Evolutionary conservation across 2,797 vertebrate species (phyloP), one percentile per base, ranked within the genome.

Genomic region (Melanogrammus aeglefinus): DNA sequence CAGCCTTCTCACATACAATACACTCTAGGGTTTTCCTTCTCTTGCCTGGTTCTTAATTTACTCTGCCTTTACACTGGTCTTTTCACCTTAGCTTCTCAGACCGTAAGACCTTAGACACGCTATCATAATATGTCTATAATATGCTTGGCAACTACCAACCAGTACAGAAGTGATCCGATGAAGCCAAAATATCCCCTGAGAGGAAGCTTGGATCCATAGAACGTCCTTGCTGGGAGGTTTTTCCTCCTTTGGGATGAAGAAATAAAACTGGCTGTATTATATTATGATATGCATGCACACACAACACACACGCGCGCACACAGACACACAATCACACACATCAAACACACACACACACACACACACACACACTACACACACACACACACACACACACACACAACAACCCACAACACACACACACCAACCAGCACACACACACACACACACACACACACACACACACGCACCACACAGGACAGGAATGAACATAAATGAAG

Each of bases 241-340:
- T 24, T 2, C 57, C 24, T 21, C 57, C 24, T 63, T 63, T 21
- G 57, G 57, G 57, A 63, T 63, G 8, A 63, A n/a, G 57, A 63
- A 21, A 63, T 63, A 63, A n/a, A 63, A 24, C 57, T 63, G 57
- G 21, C 57, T 63, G 57, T n/a, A 63, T 63, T 63, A 63, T 63
- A 63, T 24, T 63, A 63, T 63, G 21, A 74, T 72, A 81, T 73
- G 35, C 74, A 81, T 77, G 72, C 39, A 78, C 38, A 80, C 27
- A 39, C 36, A 41, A 39, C 36, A 41, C 66, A 24, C 63, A 24
- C 21, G 6, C 63, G 24, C 63, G 1, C 63, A 18, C 57, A 63
- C 57, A 63, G 18, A 63, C 75, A 69, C 51, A 7, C 51, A 24
- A 57, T 24, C 44, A 38, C 76, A 66, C 76, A 31, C 70, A 63